Base-by-base conservation (phyloP, 2,888 invertebrate genomes). In the Acanthosoma haemorrhoidale region DNA sequence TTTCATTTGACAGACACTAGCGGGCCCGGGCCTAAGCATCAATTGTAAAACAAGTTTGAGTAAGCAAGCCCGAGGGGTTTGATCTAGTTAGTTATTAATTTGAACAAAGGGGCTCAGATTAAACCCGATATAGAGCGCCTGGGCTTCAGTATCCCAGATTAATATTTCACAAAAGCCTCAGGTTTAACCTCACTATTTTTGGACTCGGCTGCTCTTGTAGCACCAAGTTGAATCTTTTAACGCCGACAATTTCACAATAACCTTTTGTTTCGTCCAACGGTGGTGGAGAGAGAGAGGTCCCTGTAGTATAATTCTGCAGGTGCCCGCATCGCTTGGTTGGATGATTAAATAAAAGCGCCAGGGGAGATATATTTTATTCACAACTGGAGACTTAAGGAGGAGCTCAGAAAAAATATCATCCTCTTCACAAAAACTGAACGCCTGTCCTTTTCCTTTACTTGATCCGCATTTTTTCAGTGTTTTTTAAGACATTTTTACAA, bases 81-180 rank as follows among this genome's bases (percentile, higher is more conserved):
- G 4, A 51, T 51, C 51, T 51, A 25, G 51, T 64, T 64, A 64
- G 64, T 41, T 64, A 64, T 64, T 64, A 64, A 64, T 64, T 38
- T 15, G 21, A 64, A 64, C 39, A 64, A 41, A 64, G 41, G 61
- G 64, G 41, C 31, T 41, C 39, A 41, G 64, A 64, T 64, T 64
- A 64, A 64, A 38, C 59, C 39, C 29, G 29, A 51, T 51, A 51
- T n/a, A 2, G n/a, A n/a, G n/a, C n/a, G 25, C 51, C 13, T n/a
- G 13, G 25, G n/a, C 25, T n/a, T 6, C n/a, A n/a, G n/a, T n/a
- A n/a, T n/a, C n/a, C 1, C 5, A 21, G 25, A 4, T 51, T 5
- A 51, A 51, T 51, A 25, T 25, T 51, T 51, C 51, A 51, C 25
- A 51, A 51, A n/a, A n/a, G 25, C 29, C 51, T 25, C 51, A 51